Evolutionary conservation across 2,888 invertebrate genomes (phyloP).

Genomic region (Nomada ferruginata): DNA sequence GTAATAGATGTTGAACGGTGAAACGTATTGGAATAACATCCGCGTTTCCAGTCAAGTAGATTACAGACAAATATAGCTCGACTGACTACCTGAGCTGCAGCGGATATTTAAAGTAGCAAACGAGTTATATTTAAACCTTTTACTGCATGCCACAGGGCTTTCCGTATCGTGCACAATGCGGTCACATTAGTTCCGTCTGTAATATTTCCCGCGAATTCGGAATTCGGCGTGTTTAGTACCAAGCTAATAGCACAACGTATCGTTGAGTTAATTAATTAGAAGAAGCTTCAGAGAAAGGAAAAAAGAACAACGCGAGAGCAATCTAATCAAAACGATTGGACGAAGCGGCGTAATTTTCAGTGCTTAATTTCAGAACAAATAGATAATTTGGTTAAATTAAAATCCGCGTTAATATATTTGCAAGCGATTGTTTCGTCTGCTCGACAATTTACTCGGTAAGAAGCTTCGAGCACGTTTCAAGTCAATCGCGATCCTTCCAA

Average conservation of each 20-base stretch:
- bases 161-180: conserved; percentile 57
- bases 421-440: conserved; percentile 8
- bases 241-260: background rate
- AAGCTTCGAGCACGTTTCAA: conserved; percentile 18
- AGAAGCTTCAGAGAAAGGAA: background rate
- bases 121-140: conserved; percentile 63
- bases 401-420: background rate
- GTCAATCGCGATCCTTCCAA: background rate
- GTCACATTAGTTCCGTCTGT: conserved; percentile 42
- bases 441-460: background rate
- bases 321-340: background rate
- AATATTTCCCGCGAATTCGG: conserved; percentile 14
- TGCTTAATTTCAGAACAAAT: background rate
- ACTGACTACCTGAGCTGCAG: conserved; percentile 48
- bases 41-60: conserved; percentile 55
- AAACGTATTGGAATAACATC: conserved; percentile 57
- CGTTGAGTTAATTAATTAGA: conserved; percentile 10
- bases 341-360: background rate
- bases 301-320: background rate
- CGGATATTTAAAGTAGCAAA: conserved; percentile 62
- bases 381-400: background rate
- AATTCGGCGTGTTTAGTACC: background rate
- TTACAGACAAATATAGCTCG: conserved; percentile 55
- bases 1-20: conserved; percentile 37
- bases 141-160: conserved; percentile 47